Evolutionary conservation across 2,888 invertebrate genomes (phyloP), one percentile per base, ranked within the genome.

Genomic region (Xanthorhoe spadicearia): DNA sequence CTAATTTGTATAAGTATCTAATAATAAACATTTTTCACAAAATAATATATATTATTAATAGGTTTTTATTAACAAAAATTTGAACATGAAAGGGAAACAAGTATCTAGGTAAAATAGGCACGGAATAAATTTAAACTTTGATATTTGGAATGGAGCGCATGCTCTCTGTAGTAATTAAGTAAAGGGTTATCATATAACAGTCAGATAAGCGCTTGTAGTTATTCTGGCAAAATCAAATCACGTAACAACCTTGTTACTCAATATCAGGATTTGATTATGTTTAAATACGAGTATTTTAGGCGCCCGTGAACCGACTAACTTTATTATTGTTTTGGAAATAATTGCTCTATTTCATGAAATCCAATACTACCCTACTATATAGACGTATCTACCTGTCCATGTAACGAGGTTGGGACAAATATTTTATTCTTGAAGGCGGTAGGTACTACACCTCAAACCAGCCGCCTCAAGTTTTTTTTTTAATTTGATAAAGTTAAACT

Each of bases 61-160:
- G n/a, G n/a, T n/a, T n/a, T n/a, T n/a, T n/a, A n/a, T n/a, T n/a
- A n/a, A n/a, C n/a, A n/a, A n/a, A n/a, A n/a, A n/a, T n/a, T n/a
- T n/a, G n/a, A n/a, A n/a, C n/a, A n/a, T 23, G 23, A 23, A 4
- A 23, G 1, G 4, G 23, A 23, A 23, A 23, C 23, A 23, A 23
- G 23, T 23, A 23, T 4, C 23, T 48, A 48, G 17, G 15, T 48
- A 48, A 48, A n/a, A n/a, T n/a, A n/a, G n/a, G n/a, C n/a, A 23
- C 55, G 23, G 17, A 55, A 55, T 46, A 13, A 10, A 55, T 46
- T 17, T 55, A 46, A 55, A 46, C 55, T 46, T 46, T 46, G 23
- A n/a, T 15, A 55, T 55, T 55, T 35, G 13, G 15, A n/a, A 8
- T 46, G n/a, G n/a, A n/a, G 55, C 55, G 43, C 55, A 55, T 55